Percentiles rank a stretch among this genome's conserved stretches.
These are phyloP conservation scores for Embidobia sp. DNA, from an alignment of 2,888 invertebrate species.

Conservation along the genomic window DNA sequence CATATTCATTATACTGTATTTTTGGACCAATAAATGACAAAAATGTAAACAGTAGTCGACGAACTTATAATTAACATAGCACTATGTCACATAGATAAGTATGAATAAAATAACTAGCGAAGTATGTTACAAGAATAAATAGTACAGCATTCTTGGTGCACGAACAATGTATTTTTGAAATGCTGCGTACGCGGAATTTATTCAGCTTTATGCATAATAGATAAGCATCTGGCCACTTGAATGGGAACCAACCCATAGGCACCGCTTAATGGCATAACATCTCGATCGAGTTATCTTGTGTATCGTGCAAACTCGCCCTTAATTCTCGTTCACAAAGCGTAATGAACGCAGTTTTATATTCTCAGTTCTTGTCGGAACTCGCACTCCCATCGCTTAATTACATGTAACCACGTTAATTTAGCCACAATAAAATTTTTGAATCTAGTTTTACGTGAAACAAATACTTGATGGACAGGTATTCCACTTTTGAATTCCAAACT, in stretches of 20 bases:
- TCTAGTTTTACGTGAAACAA: slow-evolving; percentile 31
- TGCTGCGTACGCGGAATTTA: slow-evolving; percentile 40
- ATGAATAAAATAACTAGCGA: slow-evolving; percentile 30
- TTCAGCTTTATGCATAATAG: slow-evolving; percentile 50
- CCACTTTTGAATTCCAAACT: slow-evolving; percentile 7
- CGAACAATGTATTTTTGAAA: slow-evolving; percentile 51
- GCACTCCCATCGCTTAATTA: slow-evolving; percentile 67
- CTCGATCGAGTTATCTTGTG: slow-evolving; percentile 59
- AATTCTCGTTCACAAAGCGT: slow-evolving; percentile 56
- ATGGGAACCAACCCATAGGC: slow-evolving; percentile 49
- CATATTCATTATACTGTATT: too few species aligned
- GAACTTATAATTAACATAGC: slow-evolving; percentile 22
- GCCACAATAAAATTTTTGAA: slow-evolving; percentile 43
- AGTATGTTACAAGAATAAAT: slow-evolving; percentile 49
- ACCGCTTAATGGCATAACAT: slow-evolving; percentile 57
- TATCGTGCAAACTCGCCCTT: slow-evolving; percentile 62
- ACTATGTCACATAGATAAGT: slow-evolving; percentile 6
- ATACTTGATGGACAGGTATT: slow-evolving; percentile 5
- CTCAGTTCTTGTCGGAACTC: slow-evolving; percentile 31
- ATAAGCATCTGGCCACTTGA: slow-evolving; percentile 59
- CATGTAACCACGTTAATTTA: slow-evolving; percentile 65
- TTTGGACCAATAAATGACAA: too few species aligned
- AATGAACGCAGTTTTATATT: slow-evolving; percentile 58
- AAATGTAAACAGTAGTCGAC: too few species aligned
- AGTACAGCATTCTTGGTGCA: slow-evolving; percentile 26